Conservation (phyloP, 1,140 invertebrate species). For the Diploscapter pachys region DNA sequence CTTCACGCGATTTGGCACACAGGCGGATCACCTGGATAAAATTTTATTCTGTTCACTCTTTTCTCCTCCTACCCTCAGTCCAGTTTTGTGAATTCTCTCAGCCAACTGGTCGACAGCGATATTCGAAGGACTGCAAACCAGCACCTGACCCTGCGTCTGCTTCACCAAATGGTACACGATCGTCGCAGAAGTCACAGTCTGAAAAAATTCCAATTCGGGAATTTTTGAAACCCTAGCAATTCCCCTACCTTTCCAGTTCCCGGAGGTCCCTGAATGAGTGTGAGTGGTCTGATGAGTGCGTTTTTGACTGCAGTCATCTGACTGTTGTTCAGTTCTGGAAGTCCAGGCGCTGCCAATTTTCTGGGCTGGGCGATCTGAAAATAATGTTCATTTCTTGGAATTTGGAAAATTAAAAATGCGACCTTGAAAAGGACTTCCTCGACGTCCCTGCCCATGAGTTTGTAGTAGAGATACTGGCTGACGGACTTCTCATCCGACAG, state of each 20-base stretch:
- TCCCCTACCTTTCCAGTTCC: constrained; percentile 26
- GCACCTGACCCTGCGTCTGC: constrained; percentile 81
- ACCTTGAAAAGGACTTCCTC: constrained; percentile 78
- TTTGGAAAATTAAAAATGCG: constrained; percentile 55
- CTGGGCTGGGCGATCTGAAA: constrained; percentile 68
- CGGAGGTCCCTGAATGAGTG: constrained; percentile 79
- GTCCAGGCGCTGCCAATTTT: constrained; percentile 89
- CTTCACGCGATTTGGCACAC: constrained; percentile 95
- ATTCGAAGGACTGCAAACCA: constrained; percentile 97
- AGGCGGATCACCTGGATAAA: constrained; percentile 73
- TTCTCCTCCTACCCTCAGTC: constrained; percentile 66
- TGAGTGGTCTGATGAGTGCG: constrained; percentile 90
- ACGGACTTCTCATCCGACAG: constrained; percentile 71
- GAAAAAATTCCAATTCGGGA: constrained; percentile 65
- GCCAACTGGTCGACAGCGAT: constrained; percentile 98
- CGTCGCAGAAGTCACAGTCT: constrained; percentile 98
- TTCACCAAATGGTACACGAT: constrained; percentile 97
- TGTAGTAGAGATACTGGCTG: constrained; percentile 94
- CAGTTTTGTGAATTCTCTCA: constrained; percentile 96
- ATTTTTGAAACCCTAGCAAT: constrained; percentile 25
- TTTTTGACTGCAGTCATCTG: constrained; percentile 97
- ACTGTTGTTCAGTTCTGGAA: constrained; percentile 93
- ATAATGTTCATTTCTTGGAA: constrained; percentile 69
- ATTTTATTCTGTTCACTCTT: no score
- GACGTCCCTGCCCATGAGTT: constrained; percentile 89